phyloP scores from a whole-genome alignment of 2,113 vertebrate species.

The Sialia sialis region DNA sequence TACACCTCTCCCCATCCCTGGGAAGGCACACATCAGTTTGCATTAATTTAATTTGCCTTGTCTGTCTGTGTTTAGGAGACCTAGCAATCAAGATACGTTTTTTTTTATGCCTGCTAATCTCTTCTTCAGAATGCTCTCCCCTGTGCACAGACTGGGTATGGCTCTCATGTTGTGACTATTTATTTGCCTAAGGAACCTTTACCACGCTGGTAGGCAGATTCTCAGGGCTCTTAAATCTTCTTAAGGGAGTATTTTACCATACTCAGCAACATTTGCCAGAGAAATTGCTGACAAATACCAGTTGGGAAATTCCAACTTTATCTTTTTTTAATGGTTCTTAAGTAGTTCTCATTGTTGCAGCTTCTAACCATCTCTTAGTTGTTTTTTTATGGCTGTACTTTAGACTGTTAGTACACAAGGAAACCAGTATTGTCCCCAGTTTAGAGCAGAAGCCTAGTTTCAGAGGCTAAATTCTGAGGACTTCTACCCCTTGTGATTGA shows the following conservation, averaged over 20 bases:
- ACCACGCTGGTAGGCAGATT: background rate
- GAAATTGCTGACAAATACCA: background rate
- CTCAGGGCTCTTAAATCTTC: background rate
- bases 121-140: background rate
- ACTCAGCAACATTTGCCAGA: background rate
- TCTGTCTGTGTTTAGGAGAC: background rate
- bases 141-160: too few relatives aligned
- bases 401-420: background rate
- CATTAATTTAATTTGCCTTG: background rate
- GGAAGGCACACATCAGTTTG: too few relatives aligned
- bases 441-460: background rate
- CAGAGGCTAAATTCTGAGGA: background rate
- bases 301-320: background rate
- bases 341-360: background rate
- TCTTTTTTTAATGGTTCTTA: background rate
- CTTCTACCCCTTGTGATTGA: background rate
- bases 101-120: background rate
- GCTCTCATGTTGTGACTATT: background rate
- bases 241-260: background rate
- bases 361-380: background rate
- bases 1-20: background rate
- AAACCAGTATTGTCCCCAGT: background rate
- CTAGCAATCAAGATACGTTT: background rate
- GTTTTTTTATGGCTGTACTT: background rate
- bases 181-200: background rate